Evolutionary conservation across 1,140 invertebrate genomes (phyloP), one percentile per base, ranked within the genome.

Genomic region (Diprion similis): DNA sequence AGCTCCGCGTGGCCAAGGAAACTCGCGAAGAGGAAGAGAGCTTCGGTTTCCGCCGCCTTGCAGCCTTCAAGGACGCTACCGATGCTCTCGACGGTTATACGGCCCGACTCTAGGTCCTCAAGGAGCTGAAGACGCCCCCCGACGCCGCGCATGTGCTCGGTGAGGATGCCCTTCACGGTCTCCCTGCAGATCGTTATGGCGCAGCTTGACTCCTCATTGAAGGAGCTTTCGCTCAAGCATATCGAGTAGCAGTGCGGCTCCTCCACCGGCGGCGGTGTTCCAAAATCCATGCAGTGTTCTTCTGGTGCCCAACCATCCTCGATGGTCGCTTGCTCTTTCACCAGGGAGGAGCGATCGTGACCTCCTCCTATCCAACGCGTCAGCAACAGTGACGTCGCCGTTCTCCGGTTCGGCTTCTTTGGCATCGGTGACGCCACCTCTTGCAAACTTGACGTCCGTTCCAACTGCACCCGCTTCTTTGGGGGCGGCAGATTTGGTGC

Each of bases 201-300:
- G 45, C 73, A 76, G 19, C 73, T 76, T 77, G 91, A 93, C 75
- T 94, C 86, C 73, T 94, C 94, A 73, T 90, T 89, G 11, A 90
- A 90, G 10, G 91, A 92, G 80, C 92, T 92, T 78, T 94, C 92
- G 81, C 92, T 94, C 80, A 93, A 90, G 87, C 93, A 93, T 89
- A 94, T 92, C 66, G 86, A 89, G 77, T 92, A 92, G 69, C 82
- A 85, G 75, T 92, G 92, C 9, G 92, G 92, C 80, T 92, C 93
- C 83, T 93, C 93, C 66, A 92, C 91, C 1, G 92, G 92, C 11
- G 92, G 92, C 17, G 93, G 92, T 51, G 92, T 92, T 46, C 93
- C 93, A 76, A 91, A 93, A 79, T 93, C 92, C 89, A 94, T 92
- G 83, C 91, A 93, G 8, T 74, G 79, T 46, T 81, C 80, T 0